Evolutionary conservation across 2,113 vertebrate species (phyloP), one percentile per base, ranked within the genome.

Genomic region (Chloropsis hardwickii): DNA sequence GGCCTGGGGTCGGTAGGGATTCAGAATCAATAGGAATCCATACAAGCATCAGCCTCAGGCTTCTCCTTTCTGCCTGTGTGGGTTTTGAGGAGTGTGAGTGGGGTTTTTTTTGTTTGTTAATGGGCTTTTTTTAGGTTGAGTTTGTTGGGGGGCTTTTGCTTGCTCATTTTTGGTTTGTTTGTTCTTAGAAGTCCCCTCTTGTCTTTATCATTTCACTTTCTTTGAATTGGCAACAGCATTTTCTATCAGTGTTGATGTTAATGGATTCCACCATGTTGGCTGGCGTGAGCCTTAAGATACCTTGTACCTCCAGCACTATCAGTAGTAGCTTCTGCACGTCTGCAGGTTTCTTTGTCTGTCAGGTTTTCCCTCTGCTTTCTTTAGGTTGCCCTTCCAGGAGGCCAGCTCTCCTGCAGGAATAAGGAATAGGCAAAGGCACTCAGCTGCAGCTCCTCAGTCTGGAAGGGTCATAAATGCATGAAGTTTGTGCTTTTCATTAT

Each of bases 401-500:
- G 78, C 54, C 2, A 0, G 5, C 48, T 81, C 40, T 92, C 48
- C 77, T 86, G 37, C 69, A 92, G 77, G 20, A 87, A 29, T 37
- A 31, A 70, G 81, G 27, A 69, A 66, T 4, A 4, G 87, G 94
- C 89, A 92, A 91, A 81, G 89, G 62, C 71, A 45, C 42, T 91
- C 93, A 73, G 73, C 87, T 91, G 87, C 58, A 37, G 78, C 62
- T 90, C 39, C 47, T 92, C 76, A 11, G 1, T 61, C 90, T 85
- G 81, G 88, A 88, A 92, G 79, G 58, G 24, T 82, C 90, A 80
- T 80, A 91, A 95, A 92, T 54, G 61, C 39, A 6, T 69, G 62
- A 70, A 91, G 70, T 82, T 87, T 60, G 62, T 91, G 84, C 86
- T 96, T 95, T 95, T 97, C 81, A 91, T 95, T 95, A 87, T 40